Conservation (phyloP, 2,888 invertebrate species). For the Nasonia oneida region DNA sequence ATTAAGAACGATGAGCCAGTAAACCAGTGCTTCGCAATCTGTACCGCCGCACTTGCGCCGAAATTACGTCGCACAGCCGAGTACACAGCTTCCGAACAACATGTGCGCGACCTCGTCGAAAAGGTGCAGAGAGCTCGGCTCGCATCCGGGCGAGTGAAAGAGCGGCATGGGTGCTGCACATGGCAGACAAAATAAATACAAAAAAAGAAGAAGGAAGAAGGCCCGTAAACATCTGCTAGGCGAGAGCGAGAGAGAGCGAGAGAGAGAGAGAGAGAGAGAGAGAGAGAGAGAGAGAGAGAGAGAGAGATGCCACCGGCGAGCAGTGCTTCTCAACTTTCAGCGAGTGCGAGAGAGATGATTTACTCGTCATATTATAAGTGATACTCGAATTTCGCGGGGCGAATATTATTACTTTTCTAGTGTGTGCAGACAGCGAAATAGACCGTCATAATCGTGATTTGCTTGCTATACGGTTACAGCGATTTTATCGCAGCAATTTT, state of each 20-base stretch:
- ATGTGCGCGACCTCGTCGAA: too few species aligned
- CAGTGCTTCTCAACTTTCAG: conserved; percentile 54
- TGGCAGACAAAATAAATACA: conserved; percentile 73
- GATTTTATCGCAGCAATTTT: conserved; percentile 36
- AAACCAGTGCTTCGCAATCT: too few species aligned
- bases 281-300: conserved; percentile 63
- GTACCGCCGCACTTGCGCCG: too few species aligned
- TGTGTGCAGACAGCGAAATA: too few species aligned
- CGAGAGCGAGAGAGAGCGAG: conserved; percentile 63
- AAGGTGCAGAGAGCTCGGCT: not conserved
- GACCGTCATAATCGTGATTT: not conserved
- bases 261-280: conserved; percentile 58
- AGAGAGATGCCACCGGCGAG: conserved; percentile 66
- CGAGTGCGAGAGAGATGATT: not conserved
- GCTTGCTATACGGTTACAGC: not conserved
- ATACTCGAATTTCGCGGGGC: not conserved
- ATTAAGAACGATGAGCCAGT: too few species aligned
- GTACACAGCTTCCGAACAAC: too few species aligned
- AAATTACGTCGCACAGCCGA: too few species aligned
- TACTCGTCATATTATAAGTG: not conserved
- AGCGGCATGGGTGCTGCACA: conserved; percentile 70
- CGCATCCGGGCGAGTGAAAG: conserved; percentile 52
- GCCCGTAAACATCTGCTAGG: conserved; percentile 77
- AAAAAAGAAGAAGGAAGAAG: conserved; percentile 69
- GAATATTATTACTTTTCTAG: not conserved